These are phyloP conservation scores for Rhopalosiphum maidis DNA, from an alignment of 1,140 invertebrate genomes.

Conservation along the genomic window DNA sequence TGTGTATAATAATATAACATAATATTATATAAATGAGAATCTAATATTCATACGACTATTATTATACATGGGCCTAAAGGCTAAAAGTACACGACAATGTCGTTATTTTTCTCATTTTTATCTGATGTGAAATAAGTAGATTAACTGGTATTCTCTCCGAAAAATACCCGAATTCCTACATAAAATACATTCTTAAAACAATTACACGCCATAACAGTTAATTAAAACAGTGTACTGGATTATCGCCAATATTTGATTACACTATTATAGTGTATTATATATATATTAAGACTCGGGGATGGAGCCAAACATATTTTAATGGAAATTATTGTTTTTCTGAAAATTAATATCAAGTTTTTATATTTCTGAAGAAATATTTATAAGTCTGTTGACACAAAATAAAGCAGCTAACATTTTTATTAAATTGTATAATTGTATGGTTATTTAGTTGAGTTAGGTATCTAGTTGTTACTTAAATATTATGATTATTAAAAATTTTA, in stretches of 20 bases:
- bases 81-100: not conserved
- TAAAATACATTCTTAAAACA: not conserved
- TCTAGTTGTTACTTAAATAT: not conserved
- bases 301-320: not conserved
- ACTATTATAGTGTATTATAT: not conserved
- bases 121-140: not conserved
- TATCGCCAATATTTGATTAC: not conserved
- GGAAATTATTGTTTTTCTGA: not conserved
- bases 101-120: not conserved
- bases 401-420: not conserved
- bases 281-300: not conserved
- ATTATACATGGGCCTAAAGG: not conserved
- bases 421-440: not conserved
- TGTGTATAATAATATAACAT: not conserved
- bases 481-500: not conserved
- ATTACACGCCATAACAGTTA: not conserved
- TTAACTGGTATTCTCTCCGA: not conserved
- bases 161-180: not conserved
- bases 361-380: not conserved
- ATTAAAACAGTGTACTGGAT: not conserved
- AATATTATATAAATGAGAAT: constrained; percentile 10
- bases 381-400: not conserved
- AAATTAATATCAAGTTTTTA: not conserved
- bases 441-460: not conserved
- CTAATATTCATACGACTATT: constrained; percentile 34